A percentile compares a stretch with the other conserved stretches of the same genome.
Conservation (phyloP, 2,797 vertebrate species). For the Pseudochirops corinnae region DNA sequence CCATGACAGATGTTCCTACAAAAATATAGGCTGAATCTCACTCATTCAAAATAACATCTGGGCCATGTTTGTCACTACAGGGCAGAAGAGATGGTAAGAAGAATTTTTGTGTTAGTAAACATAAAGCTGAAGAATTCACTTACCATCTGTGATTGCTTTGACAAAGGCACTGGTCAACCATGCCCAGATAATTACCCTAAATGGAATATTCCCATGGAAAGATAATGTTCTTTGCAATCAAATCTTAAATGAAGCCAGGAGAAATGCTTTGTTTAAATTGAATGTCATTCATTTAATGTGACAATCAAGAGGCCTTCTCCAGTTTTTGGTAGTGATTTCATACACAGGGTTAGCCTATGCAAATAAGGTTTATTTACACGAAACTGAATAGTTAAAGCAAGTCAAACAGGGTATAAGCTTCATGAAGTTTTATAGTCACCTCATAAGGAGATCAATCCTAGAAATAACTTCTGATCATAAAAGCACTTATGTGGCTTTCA, state of each 20-base stretch:
- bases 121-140: constrained; percentile 56
- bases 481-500: constrained; percentile 74
- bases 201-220: constrained; percentile 28
- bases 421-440: constrained; percentile 71
- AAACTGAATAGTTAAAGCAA: constrained; percentile 71
- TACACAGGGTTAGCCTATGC: constrained; percentile 53
- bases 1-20: constrained; percentile 64
- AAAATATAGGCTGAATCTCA: constrained; percentile 52
- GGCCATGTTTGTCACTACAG: constrained; percentile 61
- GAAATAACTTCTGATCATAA: constrained; percentile 74
- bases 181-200: constrained; percentile 61
- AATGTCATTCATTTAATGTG: constrained; percentile 63
- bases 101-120: constrained; percentile 66
- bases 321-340: constrained; percentile 39
- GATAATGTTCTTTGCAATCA: constrained; percentile 37
- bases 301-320: constrained; percentile 50
- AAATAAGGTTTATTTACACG: constrained; percentile 68
- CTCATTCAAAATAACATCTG: constrained; percentile 58
- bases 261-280: constrained; percentile 44
- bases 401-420: constrained; percentile 75
- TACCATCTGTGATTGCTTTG: constrained; percentile 63
- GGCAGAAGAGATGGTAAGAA: constrained; percentile 53
- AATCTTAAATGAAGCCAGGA: constrained; percentile 34
- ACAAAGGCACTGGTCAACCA: background rate
- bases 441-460: constrained; percentile 70